A percentile compares a stretch with the other conserved stretches of the same genome.
phyloP scores from a whole-genome alignment of 2,888 invertebrate species.

The Apamea crenata region DNA sequence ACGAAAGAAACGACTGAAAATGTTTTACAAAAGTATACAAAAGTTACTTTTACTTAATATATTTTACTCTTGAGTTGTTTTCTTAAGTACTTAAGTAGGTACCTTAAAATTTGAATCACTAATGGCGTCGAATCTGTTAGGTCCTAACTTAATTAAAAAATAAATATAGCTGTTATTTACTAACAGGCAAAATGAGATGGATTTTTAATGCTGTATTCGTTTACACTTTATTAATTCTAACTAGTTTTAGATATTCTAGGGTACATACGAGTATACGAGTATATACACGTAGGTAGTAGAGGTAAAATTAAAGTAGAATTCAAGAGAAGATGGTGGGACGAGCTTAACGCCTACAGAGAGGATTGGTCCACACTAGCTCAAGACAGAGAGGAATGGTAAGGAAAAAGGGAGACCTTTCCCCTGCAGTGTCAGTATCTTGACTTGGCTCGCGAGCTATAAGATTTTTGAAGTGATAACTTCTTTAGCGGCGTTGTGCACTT shows the following conservation, averaged over 20 bases:
- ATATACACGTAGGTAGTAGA: no score
- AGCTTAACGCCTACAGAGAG: neutral
- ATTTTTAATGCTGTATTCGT: neutral
- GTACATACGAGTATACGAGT: no score
- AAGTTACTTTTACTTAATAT: slow-evolving; percentile 46
- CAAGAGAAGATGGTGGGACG: neutral
- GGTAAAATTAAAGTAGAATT: neutral
- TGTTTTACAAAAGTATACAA: slow-evolving; percentile 43
- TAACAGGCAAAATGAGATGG: neutral
- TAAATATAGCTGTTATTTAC: slow-evolving; percentile 24
- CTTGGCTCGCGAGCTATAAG: neutral
- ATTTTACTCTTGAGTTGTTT: slow-evolving; percentile 53
- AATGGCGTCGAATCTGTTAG: slow-evolving; percentile 48
- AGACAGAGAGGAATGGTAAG: neutral
- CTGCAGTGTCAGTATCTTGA: no score
- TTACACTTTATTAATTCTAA: neutral
- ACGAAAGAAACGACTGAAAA: slow-evolving; percentile 41
- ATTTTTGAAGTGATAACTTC: no score
- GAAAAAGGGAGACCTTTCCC: neutral
- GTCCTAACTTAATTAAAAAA: slow-evolving; percentile 34
- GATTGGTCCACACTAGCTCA: neutral
- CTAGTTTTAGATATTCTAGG: neutral
- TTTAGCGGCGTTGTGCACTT: no score
- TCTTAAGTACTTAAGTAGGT: slow-evolving; percentile 48
- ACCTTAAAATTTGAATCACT: slow-evolving; percentile 52